These are phyloP conservation scores for Amiota mariae DNA, from an alignment of 2,888 invertebrate genomes.

Conservation along the genomic window DNA sequence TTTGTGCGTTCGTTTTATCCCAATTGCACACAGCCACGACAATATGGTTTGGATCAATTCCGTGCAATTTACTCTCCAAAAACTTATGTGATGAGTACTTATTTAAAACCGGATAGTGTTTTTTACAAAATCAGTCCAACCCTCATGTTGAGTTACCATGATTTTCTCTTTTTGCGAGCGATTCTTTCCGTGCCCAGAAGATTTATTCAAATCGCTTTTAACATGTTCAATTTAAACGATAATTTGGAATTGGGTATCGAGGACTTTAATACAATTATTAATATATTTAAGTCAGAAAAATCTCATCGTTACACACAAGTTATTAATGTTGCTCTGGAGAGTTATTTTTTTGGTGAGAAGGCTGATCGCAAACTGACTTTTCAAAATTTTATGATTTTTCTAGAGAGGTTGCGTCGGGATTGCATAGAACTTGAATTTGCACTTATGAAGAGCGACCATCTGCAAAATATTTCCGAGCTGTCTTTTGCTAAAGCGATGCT, in stretches of 20 bases:
- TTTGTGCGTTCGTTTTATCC: slow-evolving; percentile 51
- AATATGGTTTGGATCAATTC: slow-evolving; percentile 36
- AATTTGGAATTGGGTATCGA: slow-evolving; percentile 3
- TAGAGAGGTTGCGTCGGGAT: background rate
- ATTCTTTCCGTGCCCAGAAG: slow-evolving; percentile 38
- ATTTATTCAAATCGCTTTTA: slow-evolving; percentile 44
- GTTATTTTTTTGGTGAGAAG: background rate
- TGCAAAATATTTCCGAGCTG: background rate
- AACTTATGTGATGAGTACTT: background rate
- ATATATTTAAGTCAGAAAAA: background rate
- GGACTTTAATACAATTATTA: slow-evolving; percentile 4
- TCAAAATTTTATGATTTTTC: background rate
- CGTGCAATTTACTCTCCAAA: slow-evolving; percentile 30
- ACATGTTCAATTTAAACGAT: slow-evolving; percentile 38
- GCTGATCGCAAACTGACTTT: background rate
- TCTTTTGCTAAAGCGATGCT: slow-evolving; percentile 1
- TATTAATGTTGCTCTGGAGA: background rate
- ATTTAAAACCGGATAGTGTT: slow-evolving; percentile 39
- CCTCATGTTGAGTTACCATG: slow-evolving; percentile 45
- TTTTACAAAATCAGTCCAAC: slow-evolving; percentile 42
- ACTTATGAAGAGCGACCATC: background rate
- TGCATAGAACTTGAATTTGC: background rate
- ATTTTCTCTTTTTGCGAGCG: slow-evolving; percentile 43
- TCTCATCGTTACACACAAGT: background rate
- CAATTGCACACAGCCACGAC: slow-evolving; percentile 42